Percentiles rank a stretch among this genome's conserved stretches.
These are phyloP conservation scores for Lasioglossum morio DNA, from an alignment of 2,888 invertebrate genomes.

Conservation along the genomic window DNA sequence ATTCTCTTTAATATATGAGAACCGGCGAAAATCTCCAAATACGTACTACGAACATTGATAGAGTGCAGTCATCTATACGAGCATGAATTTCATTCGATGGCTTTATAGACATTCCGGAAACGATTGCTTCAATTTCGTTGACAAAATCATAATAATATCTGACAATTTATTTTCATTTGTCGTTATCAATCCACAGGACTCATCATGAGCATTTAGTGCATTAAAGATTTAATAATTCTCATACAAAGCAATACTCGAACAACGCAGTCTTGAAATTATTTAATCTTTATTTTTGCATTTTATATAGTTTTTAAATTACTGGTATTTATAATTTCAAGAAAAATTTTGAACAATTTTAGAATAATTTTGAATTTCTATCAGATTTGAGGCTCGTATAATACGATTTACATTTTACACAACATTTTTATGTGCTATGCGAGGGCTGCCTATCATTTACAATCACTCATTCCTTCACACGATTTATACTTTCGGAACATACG, in stretches of 20 bases:
- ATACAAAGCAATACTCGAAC: too few relatives aligned
- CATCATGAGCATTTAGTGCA: background rate
- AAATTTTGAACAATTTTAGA: background rate
- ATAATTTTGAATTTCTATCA: background rate
- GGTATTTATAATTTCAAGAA: background rate
- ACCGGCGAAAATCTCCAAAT: background rate
- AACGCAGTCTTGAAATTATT: too few relatives aligned
- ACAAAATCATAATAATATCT: background rate
- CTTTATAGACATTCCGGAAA: constrained; percentile 2
- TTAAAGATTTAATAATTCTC: too few relatives aligned
- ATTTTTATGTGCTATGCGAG: background rate
- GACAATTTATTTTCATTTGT: background rate
- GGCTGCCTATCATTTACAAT: background rate
- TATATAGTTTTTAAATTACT: background rate
- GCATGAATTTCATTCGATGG: background rate
- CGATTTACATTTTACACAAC: background rate
- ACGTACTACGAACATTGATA: background rate
- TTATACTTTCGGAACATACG: background rate
- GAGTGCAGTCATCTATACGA: background rate
- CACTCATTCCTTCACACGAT: background rate
- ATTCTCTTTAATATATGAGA: background rate
- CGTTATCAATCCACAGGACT: background rate
- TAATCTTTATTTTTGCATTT: too few relatives aligned
- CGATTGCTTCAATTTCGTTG: too few relatives aligned
- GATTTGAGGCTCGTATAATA: background rate